A percentile compares a stretch with the other conserved stretches of the same genome.
phyloP scores from a whole-genome alignment of 1,140 invertebrate species.

The Eriocheir sinensis region DNA sequence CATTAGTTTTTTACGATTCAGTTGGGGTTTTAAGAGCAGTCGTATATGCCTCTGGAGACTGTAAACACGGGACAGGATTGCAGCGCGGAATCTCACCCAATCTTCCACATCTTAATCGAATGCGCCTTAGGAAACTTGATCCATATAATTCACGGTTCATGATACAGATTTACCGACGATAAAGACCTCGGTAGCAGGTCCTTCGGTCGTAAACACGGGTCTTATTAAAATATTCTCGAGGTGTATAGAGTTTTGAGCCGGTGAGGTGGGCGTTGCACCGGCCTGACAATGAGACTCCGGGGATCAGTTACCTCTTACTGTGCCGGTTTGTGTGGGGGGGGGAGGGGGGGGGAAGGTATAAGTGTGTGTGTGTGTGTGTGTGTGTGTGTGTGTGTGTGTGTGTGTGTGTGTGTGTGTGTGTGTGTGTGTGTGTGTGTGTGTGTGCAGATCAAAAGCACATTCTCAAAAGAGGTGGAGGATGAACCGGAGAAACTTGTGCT shows the following conservation, averaged over 20 bases:
- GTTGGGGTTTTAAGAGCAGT: background rate
- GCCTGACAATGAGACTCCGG: background rate
- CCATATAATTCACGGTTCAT: background rate
- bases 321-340: no score
- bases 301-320: background rate
- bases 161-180: background rate
- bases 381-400: no score
- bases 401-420: no score
- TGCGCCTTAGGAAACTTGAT: background rate
- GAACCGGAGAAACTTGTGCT: no score
- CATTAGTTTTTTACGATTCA: background rate
- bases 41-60: background rate
- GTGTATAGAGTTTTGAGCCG: background rate
- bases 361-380: no score
- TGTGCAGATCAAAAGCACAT: no score
- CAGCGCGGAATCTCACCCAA: background rate
- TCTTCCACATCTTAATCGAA: background rate
- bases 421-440: no score
- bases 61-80: background rate
- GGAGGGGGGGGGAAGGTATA: no score
- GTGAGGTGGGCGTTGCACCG: background rate
- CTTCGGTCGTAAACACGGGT: background rate
- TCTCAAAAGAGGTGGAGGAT: no score
- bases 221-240: background rate
- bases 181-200: background rate